A percentile compares a stretch with the other conserved stretches of the same genome.
Conservation (phyloP, 2,888 invertebrate species). For the Carterocephalus palaemon region DNA sequence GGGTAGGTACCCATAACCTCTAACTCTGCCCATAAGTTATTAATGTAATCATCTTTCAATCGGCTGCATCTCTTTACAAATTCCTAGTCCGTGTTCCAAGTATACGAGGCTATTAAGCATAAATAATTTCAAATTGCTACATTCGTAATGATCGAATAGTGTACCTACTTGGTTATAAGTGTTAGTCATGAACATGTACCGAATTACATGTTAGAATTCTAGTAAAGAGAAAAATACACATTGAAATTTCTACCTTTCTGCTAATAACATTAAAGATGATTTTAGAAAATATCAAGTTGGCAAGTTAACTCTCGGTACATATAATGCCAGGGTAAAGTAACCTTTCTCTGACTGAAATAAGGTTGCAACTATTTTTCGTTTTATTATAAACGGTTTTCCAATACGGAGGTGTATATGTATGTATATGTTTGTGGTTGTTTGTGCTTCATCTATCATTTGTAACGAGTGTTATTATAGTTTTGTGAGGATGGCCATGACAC, state of each 20-base stretch:
- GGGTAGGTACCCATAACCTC: too few species aligned
- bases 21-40: too few species aligned
- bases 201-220: slow-evolving; percentile 17
- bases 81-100: background rate
- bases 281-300: background rate
- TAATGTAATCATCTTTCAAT: slow-evolving; percentile 16
- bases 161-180: too few species aligned
- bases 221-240: background rate
- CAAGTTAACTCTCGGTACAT: background rate
- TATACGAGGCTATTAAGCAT: slow-evolving; percentile 15
- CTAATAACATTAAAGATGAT: background rate
- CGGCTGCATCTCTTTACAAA: background rate
- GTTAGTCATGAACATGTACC: slow-evolving; percentile 16
- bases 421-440: slow-evolving; percentile 38
- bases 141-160: too few species aligned
- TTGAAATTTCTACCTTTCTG: background rate
- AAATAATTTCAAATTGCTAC: slow-evolving; percentile 20
- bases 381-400: slow-evolving; percentile 14
- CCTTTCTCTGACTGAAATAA: background rate
- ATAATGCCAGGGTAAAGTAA: background rate
- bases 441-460: slow-evolving; percentile 54
- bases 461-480: slow-evolving; percentile 49
- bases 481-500: slow-evolving; percentile 34
- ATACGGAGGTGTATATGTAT: slow-evolving; percentile 21
- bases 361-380: slow-evolving; percentile 4